Conservation (phyloP, 2,113 vertebrate genomes). For the Bothrops jararaca region DNA sequence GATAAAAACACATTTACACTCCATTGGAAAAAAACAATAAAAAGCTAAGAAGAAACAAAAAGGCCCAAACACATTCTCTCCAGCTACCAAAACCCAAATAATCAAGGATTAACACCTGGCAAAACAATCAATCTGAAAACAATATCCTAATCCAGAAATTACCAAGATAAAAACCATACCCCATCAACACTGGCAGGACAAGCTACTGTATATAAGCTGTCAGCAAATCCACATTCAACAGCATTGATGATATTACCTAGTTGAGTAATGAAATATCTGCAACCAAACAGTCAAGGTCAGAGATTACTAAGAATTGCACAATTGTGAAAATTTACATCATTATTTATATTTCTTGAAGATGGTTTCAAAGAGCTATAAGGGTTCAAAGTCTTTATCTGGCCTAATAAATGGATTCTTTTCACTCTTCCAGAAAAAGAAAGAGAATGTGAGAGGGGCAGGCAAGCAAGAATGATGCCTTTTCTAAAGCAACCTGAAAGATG, state of each 20-base stretch:
- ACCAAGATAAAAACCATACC: not conserved
- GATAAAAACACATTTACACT: not conserved
- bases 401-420: not conserved
- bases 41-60: not conserved
- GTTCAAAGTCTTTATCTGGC: not conserved
- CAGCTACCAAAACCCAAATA: not conserved
- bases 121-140: not conserved
- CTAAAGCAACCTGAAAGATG: constrained; percentile 20
- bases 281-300: not conserved
- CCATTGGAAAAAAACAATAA: not conserved
- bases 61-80: not conserved
- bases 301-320: not conserved
- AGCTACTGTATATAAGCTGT: not conserved
- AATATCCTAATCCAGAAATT: not conserved
- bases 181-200: not conserved
- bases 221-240: not conserved
- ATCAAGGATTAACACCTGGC: not conserved
- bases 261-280: not conserved
- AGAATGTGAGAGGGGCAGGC: not conserved
- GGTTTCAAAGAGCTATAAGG: not conserved
- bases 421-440: not conserved
- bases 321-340: not conserved
- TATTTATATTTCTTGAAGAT: not conserved
- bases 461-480: constrained; percentile 4
- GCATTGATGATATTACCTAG: not conserved